Base-by-base conservation (phyloP, 37 sponge, comb jelly and placozoan species). In the Hexactinellida sp. region DNA sequence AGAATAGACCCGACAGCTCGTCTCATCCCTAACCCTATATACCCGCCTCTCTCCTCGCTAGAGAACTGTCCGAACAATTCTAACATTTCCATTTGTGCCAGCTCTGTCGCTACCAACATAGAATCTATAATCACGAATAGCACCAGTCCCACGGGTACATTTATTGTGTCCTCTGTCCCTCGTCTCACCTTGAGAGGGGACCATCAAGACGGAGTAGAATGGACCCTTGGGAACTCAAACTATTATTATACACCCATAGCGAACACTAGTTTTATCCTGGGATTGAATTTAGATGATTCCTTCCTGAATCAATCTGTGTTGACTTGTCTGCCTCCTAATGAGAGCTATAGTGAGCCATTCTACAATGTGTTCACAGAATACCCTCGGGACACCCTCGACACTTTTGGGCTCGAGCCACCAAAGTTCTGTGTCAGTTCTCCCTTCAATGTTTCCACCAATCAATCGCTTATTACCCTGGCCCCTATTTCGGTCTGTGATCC, bases 161-260 rank as follows among this genome's bases (percentile, higher is more conserved):
- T 63, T n/a, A 10, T 3, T 23, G 76, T 63, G 30, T n/a, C 34
- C 3, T 21, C 3, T 63, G 30, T 63, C 5, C 76, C 76, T 3
- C 21, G 76, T 25, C 32, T 63, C 28, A 63, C 76, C 3, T n/a
- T 63, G 34, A 10, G 76, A 28, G 76, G 76, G 5, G 76, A 63
- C 76, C 30, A 63, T 63, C 76, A 63, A 63, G 76, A 63, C 34
- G 76, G 76, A 32, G 76, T 63, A 3, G 76, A 63, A 63, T 63
- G 76, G 76, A 63, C 25, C 5, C 25, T 63, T 63, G 76, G 76
- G 76, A 63, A 63, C 34, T 63, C 76, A 7, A 63, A 63, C 13
- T 63, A 63, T 23, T 63, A 21, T 23, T 63, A 63, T n/a, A 23
- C 76, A 63, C 76, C 28, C 5, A 63, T 63, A 63, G 32, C 3